Conservation (phyloP, 2,888 invertebrate genomes). For the Drosophila prolongata region DNA sequence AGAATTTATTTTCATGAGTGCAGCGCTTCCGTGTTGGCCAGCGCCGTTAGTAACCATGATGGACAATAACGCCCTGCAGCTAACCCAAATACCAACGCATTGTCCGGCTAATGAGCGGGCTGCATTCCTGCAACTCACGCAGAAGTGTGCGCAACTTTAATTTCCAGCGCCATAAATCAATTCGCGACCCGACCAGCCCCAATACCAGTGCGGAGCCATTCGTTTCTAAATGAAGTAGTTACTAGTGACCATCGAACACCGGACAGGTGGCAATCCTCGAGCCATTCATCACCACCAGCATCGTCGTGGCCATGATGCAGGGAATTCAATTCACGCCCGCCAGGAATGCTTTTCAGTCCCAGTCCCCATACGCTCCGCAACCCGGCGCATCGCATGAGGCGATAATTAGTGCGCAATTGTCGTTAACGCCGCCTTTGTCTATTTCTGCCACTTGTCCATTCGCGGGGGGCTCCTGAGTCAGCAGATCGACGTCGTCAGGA, state of each 20-base stretch:
- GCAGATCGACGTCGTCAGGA: slow-evolving; percentile 23
- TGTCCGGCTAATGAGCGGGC: slow-evolving; percentile 68
- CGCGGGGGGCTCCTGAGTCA: slow-evolving; percentile 7
- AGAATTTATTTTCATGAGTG: no score
- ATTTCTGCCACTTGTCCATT: slow-evolving; percentile 12
- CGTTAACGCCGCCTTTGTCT: slow-evolving; percentile 55
- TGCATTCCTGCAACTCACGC: slow-evolving; percentile 70
- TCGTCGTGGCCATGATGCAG: slow-evolving; percentile 26
- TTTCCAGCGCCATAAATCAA: slow-evolving; percentile 65
- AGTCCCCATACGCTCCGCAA: slow-evolving; percentile 2
- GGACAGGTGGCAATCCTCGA: slow-evolving; percentile 15
- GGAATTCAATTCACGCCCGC: slow-evolving; percentile 77
- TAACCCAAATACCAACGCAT: slow-evolving; percentile 72
- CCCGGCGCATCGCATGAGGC: slow-evolving; percentile 48
- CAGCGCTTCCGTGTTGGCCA: slow-evolving; percentile 20
- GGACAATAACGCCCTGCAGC: slow-evolving; percentile 9
- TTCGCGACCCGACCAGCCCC: slow-evolving; percentile 29
- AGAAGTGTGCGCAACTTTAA: slow-evolving; percentile 62
- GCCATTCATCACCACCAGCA: slow-evolving; percentile 39
- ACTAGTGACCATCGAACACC: slow-evolving; percentile 9
- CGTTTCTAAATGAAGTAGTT: slow-evolving; percentile 40
- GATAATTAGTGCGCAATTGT: slow-evolving; percentile 79
- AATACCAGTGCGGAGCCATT: slow-evolving; percentile 12
- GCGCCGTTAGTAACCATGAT: slow-evolving; percentile 18
- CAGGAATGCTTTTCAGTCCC: slow-evolving; percentile 59